Evolutionary conservation across 2,797 vertebrate genomes (phyloP).

Genomic region (Antrozous pallidus): DNA sequence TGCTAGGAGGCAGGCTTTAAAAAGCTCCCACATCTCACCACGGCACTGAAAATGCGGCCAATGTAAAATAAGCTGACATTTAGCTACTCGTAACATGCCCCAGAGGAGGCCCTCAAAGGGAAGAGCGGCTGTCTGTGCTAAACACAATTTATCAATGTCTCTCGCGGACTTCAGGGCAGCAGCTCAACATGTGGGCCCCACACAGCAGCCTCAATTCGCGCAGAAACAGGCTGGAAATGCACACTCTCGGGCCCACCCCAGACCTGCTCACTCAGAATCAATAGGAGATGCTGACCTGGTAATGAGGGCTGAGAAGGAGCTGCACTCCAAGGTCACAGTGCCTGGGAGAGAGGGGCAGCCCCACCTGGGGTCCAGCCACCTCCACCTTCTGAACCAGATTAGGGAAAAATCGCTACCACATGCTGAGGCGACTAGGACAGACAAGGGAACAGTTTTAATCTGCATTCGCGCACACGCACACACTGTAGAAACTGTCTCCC

Average conservation of each 20-base stretch:
- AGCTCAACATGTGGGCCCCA: neutral
- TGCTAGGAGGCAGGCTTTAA: neutral
- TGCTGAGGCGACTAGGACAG: neutral
- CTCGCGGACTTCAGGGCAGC: neutral
- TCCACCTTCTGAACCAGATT: neutral
- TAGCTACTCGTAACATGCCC: neutral
- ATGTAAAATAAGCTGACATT: neutral
- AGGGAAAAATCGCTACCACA: neutral
- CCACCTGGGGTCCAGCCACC: neutral
- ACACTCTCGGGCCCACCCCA: neutral
- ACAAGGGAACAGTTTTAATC: neutral
- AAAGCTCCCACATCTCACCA: neutral
- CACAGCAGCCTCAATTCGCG: rapidly evolving
- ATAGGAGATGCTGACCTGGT: rapidly evolving
- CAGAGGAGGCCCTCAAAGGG: neutral
- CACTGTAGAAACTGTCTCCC: neutral
- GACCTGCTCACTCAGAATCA: neutral
- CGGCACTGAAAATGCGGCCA: rapidly evolving
- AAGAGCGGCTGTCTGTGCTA: too few species aligned
- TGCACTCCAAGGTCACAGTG: neutral
- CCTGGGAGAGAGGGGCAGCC: neutral
- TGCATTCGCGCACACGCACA: neutral
- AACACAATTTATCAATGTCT: neutral
- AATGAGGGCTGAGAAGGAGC: neutral
- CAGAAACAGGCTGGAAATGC: neutral